Conservation (phyloP, 1,140 invertebrate species). For the Drosophila bocki region DNA sequence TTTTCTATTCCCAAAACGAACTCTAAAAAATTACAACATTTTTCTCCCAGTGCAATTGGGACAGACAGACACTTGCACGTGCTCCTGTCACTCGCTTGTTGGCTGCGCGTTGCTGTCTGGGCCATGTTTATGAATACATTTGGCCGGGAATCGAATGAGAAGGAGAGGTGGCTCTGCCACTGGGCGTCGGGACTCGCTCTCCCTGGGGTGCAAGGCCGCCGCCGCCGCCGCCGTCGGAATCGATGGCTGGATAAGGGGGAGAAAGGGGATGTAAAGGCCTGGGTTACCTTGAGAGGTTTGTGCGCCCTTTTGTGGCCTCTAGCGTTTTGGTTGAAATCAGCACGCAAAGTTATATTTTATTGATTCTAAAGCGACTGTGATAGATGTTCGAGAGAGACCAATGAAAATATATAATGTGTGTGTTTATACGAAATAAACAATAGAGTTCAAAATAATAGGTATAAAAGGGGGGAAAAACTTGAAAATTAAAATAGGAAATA, state of each 20-base stretch:
- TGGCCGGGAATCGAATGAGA: slow-evolving; percentile 24
- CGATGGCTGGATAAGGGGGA: neutral
- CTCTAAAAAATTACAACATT: neutral
- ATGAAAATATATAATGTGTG: neutral
- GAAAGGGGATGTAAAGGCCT: neutral
- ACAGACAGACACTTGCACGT: slow-evolving; percentile 67
- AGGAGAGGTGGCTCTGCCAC: neutral
- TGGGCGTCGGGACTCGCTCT: slow-evolving; percentile 3
- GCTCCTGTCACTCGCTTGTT: slow-evolving; percentile 79
- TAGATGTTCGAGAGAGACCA: slow-evolving; percentile 39
- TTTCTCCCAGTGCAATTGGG: neutral
- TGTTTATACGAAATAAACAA: neutral
- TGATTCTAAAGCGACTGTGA: slow-evolving; percentile 81
- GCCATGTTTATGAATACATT: slow-evolving; percentile 81
- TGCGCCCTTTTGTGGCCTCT: slow-evolving; percentile 47
- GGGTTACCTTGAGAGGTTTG: slow-evolving; percentile 61
- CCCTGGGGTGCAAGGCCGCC: slow-evolving; percentile 9
- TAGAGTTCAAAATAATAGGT: neutral
- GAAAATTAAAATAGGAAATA: too few relatives aligned
- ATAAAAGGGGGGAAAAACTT: too few relatives aligned
- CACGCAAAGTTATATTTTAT: slow-evolving; percentile 82
- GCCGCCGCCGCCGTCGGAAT: neutral
- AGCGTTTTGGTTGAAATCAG: slow-evolving; percentile 62
- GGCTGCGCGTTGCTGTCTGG: slow-evolving; percentile 68
- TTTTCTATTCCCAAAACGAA: neutral